Evolutionary conservation across 2,888 invertebrate species (phyloP).

Genomic region (Petrophora chlorosata): DNA sequence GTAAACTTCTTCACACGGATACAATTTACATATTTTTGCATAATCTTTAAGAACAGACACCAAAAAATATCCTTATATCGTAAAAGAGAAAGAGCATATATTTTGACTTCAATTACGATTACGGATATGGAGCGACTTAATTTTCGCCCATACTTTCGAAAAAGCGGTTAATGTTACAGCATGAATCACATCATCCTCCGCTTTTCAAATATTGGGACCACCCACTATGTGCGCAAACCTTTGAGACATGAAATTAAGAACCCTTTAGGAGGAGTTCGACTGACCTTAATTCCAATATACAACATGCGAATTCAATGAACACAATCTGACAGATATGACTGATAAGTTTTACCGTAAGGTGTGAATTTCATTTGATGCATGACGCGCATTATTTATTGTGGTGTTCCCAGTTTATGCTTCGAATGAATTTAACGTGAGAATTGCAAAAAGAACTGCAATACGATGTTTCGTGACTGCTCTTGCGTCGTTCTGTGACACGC

Average conservation of each 20-base stretch:
- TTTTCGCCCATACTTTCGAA: slow-evolving; percentile 22
- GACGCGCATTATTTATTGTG: slow-evolving; percentile 1
- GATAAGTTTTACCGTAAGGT: slow-evolving; percentile 28
- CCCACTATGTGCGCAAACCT: slow-evolving; percentile 2
- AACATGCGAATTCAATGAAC: slow-evolving; percentile 20
- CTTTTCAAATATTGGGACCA: slow-evolving; percentile 14
- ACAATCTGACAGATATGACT: slow-evolving; percentile 15
- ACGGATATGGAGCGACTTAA: slow-evolving; percentile 19
- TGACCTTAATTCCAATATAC: slow-evolving; percentile 17
- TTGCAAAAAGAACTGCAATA: slow-evolving; percentile 24
- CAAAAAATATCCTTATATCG: not conserved
- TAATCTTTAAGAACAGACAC: not conserved
- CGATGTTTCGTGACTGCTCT: slow-evolving; percentile 70
- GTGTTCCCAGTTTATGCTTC: slow-evolving; percentile 10
- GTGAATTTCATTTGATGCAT: slow-evolving; percentile 13
- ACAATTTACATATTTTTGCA: slow-evolving; percentile 1
- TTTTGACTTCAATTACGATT: slow-evolving; percentile 14
- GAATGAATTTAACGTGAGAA: slow-evolving; percentile 32
- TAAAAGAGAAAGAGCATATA: slow-evolving; percentile 20
- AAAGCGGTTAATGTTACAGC: not conserved
- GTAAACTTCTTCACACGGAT: slow-evolving; percentile 4
- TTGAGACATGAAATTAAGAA: slow-evolving; percentile 7
- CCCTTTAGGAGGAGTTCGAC: slow-evolving; percentile 9
- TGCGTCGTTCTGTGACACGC: slow-evolving; percentile 67
- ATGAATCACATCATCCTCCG: slow-evolving; percentile 14